Percentiles rank a stretch among this genome's conserved stretches.
phyloP scores from a whole-genome alignment of 2,888 invertebrate genomes.

The Amphipoea lucens region DNA sequence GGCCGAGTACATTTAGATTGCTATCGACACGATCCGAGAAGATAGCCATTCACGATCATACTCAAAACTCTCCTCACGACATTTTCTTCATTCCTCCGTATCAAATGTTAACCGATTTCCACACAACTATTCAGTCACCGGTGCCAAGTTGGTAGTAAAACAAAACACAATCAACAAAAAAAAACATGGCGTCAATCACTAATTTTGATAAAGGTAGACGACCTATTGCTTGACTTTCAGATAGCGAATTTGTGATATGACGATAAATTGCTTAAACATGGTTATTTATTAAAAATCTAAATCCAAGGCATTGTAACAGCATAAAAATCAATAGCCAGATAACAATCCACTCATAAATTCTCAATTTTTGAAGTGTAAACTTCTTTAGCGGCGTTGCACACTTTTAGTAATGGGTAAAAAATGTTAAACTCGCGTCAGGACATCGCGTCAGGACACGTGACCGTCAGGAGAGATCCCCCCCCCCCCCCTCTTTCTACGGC shows the following conservation, averaged over 20 bases:
- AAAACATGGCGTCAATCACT: not conserved
- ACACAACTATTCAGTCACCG: not conserved
- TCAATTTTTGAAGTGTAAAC: no score
- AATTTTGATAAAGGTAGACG: slow-evolving; percentile 6
- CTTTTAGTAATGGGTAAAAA: no score
- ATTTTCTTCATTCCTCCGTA: not conserved
- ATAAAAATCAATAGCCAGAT: not conserved
- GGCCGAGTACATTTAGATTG: no score
- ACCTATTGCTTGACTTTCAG: slow-evolving; percentile 26
- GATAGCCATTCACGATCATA: not conserved
- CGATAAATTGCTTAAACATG: not conserved
- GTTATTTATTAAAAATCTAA: slow-evolving; percentile 11
- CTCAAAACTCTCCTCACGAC: not conserved
- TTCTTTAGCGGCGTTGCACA: no score
- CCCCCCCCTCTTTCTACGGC: no score
- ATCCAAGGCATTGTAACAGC: slow-evolving; percentile 6
- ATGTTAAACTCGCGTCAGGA: no score
- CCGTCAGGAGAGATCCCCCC: no score
- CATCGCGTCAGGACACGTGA: no score
- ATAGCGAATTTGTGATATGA: slow-evolving; percentile 3
- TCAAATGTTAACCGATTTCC: not conserved
- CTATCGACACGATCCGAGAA: no score
- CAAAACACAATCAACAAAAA: not conserved
- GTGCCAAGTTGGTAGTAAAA: not conserved
- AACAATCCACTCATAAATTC: slow-evolving; percentile 4